These are phyloP conservation scores for Psilopogon haemacephalus DNA, from an alignment of 2,113 vertebrate genomes.

Conservation along the genomic window DNA sequence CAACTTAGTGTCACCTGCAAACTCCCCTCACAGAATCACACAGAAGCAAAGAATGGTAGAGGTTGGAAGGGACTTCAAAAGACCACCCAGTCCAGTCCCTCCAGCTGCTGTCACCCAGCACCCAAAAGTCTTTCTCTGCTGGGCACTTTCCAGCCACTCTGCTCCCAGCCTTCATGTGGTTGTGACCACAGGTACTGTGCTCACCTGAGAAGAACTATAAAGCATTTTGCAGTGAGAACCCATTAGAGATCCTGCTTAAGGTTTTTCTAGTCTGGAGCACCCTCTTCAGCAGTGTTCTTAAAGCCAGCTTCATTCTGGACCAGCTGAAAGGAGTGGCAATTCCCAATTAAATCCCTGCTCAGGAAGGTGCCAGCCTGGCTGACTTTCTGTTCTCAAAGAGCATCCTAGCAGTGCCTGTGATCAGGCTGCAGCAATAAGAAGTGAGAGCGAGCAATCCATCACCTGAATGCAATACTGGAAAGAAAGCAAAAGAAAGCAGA, in stretches of 20 bases:
- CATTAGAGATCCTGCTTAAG: not conserved
- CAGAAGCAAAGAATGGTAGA: no score
- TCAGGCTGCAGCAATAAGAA: not conserved
- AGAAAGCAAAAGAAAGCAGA: not conserved
- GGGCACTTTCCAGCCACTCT: no score
- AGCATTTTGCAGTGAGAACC: not conserved
- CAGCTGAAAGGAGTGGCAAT: not conserved
- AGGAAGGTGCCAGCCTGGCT: not conserved
- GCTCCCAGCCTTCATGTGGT: no score
- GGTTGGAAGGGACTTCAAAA: no score
- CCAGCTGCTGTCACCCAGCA: no score
- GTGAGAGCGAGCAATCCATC: not conserved
- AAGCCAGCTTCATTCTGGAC: not conserved
- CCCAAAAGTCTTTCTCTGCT: no score
- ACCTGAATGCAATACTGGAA: not conserved
- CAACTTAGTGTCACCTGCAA: no score
- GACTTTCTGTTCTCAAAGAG: not conserved
- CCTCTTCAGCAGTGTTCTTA: not conserved
- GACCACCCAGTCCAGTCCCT: no score
- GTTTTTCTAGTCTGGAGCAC: not conserved
- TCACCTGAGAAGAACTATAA: not conserved
- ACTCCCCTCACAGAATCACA: no score
- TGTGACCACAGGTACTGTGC: not conserved
- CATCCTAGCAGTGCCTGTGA: not conserved
- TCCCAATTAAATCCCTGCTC: not conserved